Base-by-base conservation (phyloP, 2,888 invertebrate genomes). In the Coleophora deauratella region DNA sequence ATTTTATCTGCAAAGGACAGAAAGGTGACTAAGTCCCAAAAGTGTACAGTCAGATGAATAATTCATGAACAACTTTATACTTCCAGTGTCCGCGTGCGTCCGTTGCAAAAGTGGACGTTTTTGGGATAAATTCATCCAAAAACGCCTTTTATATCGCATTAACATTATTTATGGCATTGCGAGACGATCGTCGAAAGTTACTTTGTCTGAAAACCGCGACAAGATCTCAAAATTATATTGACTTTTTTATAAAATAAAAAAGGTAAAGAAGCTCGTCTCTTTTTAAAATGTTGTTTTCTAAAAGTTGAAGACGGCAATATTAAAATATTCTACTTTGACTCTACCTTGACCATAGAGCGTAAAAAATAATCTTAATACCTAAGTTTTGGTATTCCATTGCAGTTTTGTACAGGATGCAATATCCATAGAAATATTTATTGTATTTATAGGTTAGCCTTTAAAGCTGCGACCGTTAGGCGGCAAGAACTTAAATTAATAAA, bases 41-140 rank as follows among this genome's bases (percentile, higher is more conserved):
- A 55, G 50, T 53, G 51, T 49, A 52, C 50, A 50, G 46, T 45
- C 57, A 40, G 51, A 71, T 81, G 77, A 75, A 80, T 81, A 64
- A 81, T 80, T 70, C 71, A 82, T 78, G 72, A 64, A 81, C 78
- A 81, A 69, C 77, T 82, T 79, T 64, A 77, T 77, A 78, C 70
- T 73, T 74, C 66, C 66, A 63, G 62, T 54, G 57, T 62, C 54
- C 52, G 57, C 65, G 70, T 71, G 57, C 65, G 70, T 71, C 72
- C 66, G 68, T 61, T 50, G 60, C 66, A 66, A 75, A 72, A 70
- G 66, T 61, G 57, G 56, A 63, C 67, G 66, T 70, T 78, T 80
- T 78, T 69, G 66, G 64, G 62, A 78, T 74, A 73, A 79, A 75
- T 80, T 75, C 74, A 73, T 74, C 68, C 73, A 77, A 78, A 76